phyloP scores from a whole-genome alignment of 1,140 invertebrate genomes.

The Lepidostoma basale region DNA sequence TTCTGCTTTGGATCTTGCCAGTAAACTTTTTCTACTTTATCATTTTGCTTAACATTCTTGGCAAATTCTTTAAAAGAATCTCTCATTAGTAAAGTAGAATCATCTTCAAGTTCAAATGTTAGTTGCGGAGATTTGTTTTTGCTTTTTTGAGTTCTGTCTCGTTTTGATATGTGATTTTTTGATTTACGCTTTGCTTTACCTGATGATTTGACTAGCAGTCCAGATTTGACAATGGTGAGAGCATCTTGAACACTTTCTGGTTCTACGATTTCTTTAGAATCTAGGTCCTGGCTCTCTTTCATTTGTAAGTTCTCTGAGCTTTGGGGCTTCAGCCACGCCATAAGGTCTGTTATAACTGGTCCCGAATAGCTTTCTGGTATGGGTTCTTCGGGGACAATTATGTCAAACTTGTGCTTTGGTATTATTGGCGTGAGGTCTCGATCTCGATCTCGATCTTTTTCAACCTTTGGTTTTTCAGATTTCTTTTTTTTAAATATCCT shows the following conservation, averaged over 20 bases:
- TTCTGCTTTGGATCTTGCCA: conserved; percentile 47
- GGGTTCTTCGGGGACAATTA: conserved; percentile 49
- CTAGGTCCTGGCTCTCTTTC: conserved; percentile 45
- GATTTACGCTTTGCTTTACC: conserved; percentile 59
- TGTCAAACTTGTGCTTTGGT: conserved; percentile 38
- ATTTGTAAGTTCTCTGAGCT: conserved; percentile 52
- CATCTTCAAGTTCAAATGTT: conserved; percentile 34
- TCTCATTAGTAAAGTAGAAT: conserved; percentile 16
- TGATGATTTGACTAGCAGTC: conserved; percentile 51
- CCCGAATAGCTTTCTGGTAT: conserved; percentile 54
- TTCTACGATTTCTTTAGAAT: conserved; percentile 51
- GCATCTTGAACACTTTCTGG: conserved; percentile 56
- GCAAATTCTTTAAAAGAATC: conserved; percentile 25
- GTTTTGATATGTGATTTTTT: conserved; percentile 49
- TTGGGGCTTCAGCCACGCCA: conserved; percentile 57
- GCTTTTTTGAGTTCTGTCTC: conserved; percentile 53
- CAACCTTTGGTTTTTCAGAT: conserved; percentile 43
- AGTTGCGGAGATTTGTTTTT: conserved; percentile 49
- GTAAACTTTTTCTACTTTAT: conserved; percentile 38
- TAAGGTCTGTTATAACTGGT: conserved; percentile 59
- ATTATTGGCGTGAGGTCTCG: conserved; percentile 46
- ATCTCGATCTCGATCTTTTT: conserved; percentile 44
- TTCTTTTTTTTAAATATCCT: conserved; percentile 55
- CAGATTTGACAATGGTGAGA: conserved; percentile 57
- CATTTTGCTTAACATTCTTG: conserved; percentile 13